phyloP scores from a whole-genome alignment of 37 sponge, comb jelly and placozoan species.

The Petrosia ficiformis region DNA sequence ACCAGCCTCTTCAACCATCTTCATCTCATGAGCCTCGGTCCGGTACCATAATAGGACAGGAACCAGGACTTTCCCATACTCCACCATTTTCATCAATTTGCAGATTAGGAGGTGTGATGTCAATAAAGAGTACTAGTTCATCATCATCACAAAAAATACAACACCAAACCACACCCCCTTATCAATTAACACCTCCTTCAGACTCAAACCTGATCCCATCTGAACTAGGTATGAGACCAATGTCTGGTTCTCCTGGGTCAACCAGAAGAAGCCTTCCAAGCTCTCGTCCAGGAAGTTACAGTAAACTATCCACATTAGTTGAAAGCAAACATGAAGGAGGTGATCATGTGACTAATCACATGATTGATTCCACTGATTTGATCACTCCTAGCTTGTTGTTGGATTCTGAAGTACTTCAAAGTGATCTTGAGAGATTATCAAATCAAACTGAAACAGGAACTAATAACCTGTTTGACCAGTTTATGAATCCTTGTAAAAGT shows the following conservation, averaged over 20 bases:
- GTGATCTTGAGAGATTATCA: constrained; percentile 14
- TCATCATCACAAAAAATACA: no score
- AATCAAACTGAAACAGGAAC: background rate
- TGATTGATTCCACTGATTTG: background rate
- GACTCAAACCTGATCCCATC: background rate
- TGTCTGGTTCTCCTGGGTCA: background rate
- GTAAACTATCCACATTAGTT: background rate
- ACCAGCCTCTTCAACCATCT: constrained; percentile 16
- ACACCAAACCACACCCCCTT: background rate
- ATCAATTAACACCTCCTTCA: no score
- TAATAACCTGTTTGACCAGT: no score
- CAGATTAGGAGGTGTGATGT: background rate
- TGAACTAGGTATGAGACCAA: background rate
- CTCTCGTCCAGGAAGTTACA: background rate
- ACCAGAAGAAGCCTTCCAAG: background rate
- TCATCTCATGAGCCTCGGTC: background rate
- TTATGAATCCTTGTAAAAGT: no score
- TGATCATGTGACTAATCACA: background rate
- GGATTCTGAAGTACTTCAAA: constrained; percentile 28
- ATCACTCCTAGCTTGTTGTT: constrained; percentile 35
- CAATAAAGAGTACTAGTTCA: background rate
- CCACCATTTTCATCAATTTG: background rate
- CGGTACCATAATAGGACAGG: background rate
- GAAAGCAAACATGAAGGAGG: background rate
- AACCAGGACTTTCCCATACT: background rate